A percentile compares a stretch with the other conserved stretches of the same genome.
Evolutionary conservation across 2,797 vertebrate genomes (phyloP).

Genomic region (Acipenser ruthenus): DNA sequence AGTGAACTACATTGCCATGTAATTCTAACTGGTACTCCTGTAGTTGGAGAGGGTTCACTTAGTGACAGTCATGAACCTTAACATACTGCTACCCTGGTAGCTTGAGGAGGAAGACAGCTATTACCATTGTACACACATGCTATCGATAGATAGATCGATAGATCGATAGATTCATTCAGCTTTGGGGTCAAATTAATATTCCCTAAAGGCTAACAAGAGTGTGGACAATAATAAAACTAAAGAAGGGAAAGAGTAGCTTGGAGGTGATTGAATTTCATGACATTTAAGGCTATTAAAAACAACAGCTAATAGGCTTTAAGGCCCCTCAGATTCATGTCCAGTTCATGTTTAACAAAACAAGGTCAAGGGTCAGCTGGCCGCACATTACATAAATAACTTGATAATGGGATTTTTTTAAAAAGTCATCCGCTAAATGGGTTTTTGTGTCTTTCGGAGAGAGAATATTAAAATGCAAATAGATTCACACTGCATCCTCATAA

Average conservation of each 20-base stretch:
- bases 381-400: constrained; percentile 60
- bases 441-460: constrained; percentile 72
- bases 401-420: too few relatives aligned
- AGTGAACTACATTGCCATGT: too few relatives aligned
- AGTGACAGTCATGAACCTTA: too few relatives aligned
- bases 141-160: too few relatives aligned
- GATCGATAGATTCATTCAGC: neutral
- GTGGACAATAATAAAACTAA: constrained; percentile 21
- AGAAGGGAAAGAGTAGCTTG: constrained; percentile 58
- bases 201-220: neutral
- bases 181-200: neutral
- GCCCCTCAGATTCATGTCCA: constrained; percentile 88
- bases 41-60: too few relatives aligned
- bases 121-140: too few relatives aligned
- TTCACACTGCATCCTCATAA: constrained; percentile 96
- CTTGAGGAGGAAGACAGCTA: too few relatives aligned
- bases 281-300: constrained; percentile 93
- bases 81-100: too few relatives aligned
- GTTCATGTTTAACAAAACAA: constrained; percentile 99
- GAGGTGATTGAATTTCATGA: constrained; percentile 91
- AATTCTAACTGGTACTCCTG: too few relatives aligned
- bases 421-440: constrained; percentile 53
- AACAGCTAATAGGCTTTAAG: constrained; percentile 81
- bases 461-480: constrained; percentile 99
- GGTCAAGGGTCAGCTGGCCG: constrained; percentile 87